Base-by-base conservation (phyloP, 2,888 invertebrate species). In the Amiota mariae region DNA sequence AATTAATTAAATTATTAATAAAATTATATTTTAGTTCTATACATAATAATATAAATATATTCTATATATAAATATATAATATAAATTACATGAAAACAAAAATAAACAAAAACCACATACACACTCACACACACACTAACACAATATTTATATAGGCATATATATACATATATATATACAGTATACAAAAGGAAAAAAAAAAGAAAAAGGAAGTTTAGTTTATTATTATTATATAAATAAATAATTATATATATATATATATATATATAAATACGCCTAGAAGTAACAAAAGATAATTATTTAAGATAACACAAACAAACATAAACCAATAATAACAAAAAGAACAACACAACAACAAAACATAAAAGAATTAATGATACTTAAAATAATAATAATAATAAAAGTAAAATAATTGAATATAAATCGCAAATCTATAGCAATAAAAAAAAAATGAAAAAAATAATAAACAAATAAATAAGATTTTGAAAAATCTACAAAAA, bases 241-340 rank as follows among this genome's bases (percentile, higher is more conserved):
- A 85, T 84, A 82, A 85, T 82, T 82, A 86, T 85, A 84, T 82
- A 86, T 85, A 85, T 76, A 8, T 20, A 59, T 59, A 15, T 15
- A 59, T 59, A 77, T 74, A 82, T 82, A 84, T 82, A 80, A 81
- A 68, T 68, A 51, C 54, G 67, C 20, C 51, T 68, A 59, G 20
- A 68, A 68, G 67, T 68, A 13, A 68, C 51, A 56, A 66, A 71
- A 6, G 36, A 36, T 36, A 36, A 36, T 6, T 6, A 36, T 36
- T 36, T 36, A 36, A 36, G 36, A 36, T 2, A 36, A 36, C 3
- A 36, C 36, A 36, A 72, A 51, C 9, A 46, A 18, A 64, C 57
- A 57, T 15, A 13, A 57, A 57, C 57, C 15, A 64, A 18, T 36
- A 72, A 24, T 20, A 54, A 18, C 47, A 68, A 20, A 56, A 66